These are phyloP conservation scores for Sphenodon punctatus DNA, from an alignment of 2,797 vertebrate species.

Conservation along the genomic window DNA sequence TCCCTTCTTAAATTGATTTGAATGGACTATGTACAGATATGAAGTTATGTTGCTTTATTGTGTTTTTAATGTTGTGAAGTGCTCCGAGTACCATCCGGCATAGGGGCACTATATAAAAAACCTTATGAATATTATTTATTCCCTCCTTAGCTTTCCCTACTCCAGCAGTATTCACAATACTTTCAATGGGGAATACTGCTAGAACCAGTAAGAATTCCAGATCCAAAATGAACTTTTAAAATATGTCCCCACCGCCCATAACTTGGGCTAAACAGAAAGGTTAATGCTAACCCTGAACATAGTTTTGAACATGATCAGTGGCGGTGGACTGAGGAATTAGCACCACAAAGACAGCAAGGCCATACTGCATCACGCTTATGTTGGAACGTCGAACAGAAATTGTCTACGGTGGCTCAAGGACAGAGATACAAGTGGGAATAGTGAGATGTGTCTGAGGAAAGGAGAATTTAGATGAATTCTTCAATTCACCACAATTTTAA, in stretches of 20 bases:
- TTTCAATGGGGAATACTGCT: not conserved
- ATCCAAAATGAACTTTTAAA: too few species aligned
- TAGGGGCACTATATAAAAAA: not conserved
- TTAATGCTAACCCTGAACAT: not conserved
- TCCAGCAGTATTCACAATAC: not conserved
- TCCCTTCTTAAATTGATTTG: too few species aligned
- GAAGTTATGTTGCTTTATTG: too few species aligned
- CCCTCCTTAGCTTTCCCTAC: too few species aligned
- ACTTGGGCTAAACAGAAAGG: not conserved
- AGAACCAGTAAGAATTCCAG: not conserved
- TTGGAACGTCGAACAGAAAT: too few species aligned
- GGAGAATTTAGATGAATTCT: not conserved
- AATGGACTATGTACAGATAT: too few species aligned
- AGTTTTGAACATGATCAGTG: not conserved
- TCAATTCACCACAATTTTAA: not conserved
- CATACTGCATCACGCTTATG: too few species aligned
- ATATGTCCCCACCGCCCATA: too few species aligned
- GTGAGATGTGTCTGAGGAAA: not conserved
- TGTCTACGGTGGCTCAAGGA: not conserved
- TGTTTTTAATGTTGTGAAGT: fast-evolving
- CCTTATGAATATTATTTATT: too few species aligned
- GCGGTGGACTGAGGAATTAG: too few species aligned
- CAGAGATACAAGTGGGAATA: not conserved
- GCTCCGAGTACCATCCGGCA: not conserved
- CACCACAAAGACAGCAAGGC: too few species aligned